Conservation (phyloP, 2,797 vertebrate genomes). For the Novumbra hubbsi region DNA sequence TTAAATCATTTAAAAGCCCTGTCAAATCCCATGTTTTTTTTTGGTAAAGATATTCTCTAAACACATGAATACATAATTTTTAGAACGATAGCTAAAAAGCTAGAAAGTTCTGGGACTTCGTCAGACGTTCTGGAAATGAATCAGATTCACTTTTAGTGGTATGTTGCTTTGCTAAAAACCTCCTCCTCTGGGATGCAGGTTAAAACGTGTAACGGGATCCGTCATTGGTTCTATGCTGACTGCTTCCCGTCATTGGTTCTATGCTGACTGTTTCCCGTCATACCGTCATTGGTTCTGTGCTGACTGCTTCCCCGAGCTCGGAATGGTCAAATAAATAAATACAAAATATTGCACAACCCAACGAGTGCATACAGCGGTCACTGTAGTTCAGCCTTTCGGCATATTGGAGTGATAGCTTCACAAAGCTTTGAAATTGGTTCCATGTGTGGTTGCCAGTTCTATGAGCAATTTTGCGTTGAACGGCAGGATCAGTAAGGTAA, state of each 20-base stretch:
- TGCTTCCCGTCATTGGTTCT: not conserved
- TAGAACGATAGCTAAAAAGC: not conserved
- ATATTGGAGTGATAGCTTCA: not conserved
- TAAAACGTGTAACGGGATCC: not conserved
- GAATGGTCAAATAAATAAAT: constrained; percentile 22
- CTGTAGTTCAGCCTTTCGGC: constrained; percentile 7
- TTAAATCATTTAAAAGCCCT: too few species aligned
- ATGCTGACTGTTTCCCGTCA: not conserved
- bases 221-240: not conserved
- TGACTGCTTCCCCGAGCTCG: not conserved
- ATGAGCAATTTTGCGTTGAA: not conserved
- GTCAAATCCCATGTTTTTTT: too few species aligned
- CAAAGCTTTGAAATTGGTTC: not conserved
- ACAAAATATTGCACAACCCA: constrained; percentile 55
- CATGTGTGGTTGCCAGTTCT: not conserved
- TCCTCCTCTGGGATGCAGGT: not conserved
- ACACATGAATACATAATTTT: not conserved
- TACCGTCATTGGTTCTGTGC: not conserved
- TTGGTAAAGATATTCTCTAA: too few species aligned
- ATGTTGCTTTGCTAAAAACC: not conserved
- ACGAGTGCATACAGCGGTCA: constrained; percentile 55
- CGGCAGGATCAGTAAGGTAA: not conserved
- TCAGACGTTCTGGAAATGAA: not conserved
- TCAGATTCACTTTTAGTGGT: constrained; percentile 4
- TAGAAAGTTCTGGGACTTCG: not conserved